Percentiles rank a stretch among this genome's conserved stretches.
phyloP scores from a whole-genome alignment of 2,113 vertebrate species.

The Channa maculata region DNA sequence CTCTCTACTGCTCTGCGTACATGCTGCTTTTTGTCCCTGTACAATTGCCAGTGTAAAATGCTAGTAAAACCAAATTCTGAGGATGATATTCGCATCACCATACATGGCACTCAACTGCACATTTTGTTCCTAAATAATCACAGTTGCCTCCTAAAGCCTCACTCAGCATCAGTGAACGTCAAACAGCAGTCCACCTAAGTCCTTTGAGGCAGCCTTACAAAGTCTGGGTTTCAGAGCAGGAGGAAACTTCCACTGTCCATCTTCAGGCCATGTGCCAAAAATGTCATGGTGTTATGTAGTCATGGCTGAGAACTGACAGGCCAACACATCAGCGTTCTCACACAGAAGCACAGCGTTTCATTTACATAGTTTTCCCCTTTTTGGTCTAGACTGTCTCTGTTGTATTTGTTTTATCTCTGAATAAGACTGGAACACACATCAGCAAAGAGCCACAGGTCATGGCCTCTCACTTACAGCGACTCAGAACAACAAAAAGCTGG shows the following conservation, averaged over 20 bases:
- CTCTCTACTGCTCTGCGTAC: slow-evolving; percentile 3
- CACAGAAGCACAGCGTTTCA: slow-evolving; percentile 5
- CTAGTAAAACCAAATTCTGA: neutral
- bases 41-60: neutral
- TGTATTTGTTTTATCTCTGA: neutral
- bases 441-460: slow-evolving; percentile 48
- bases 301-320: neutral
- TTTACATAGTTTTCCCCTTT: neutral
- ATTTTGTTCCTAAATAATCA: slow-evolving; percentile 14
- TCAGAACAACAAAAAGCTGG: slow-evolving; percentile 47
- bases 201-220: slow-evolving; percentile 28
- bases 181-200: slow-evolving; percentile 25
- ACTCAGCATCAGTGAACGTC: slow-evolving; percentile 21
- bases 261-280: neutral
- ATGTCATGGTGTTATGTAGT: slow-evolving; percentile 4
- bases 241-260: slow-evolving; percentile 50
- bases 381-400: slow-evolving; percentile 5
- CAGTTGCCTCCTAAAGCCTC: slow-evolving; percentile 1
- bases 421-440: slow-evolving; percentile 12
- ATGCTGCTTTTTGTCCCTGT: neutral
- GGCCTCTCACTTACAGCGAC: slow-evolving; percentile 49
- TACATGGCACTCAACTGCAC: neutral
- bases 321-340: slow-evolving; percentile 9
- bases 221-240: slow-evolving; percentile 31
- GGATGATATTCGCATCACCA: neutral